phyloP scores from a whole-genome alignment of 1,140 invertebrate species.

The Heliconius eleuchia region DNA sequence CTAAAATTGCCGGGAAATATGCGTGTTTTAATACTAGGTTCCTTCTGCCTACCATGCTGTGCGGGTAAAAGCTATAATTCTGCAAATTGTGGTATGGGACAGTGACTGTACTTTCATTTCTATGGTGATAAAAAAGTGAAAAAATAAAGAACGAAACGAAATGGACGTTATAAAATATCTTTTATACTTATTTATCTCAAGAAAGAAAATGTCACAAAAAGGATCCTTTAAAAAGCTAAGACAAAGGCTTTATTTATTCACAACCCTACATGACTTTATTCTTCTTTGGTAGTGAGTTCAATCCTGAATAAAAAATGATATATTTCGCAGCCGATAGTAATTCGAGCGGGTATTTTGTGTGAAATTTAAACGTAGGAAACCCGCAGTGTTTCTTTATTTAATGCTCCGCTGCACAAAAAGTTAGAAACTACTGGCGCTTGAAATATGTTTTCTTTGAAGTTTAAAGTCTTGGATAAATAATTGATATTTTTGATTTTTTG shows the following conservation, averaged over 20 bases:
- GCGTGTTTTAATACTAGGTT: no score
- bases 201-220: neutral
- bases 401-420: neutral
- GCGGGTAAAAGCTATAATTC: no score
- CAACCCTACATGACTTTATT: neutral
- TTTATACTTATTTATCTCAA: neutral
- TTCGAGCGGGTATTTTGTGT: neutral
- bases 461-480: neutral
- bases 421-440: neutral
- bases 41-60: no score
- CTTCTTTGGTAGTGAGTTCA: neutral
- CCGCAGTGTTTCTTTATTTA: conserved; percentile 9
- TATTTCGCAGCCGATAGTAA: neutral
- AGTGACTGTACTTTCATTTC: neutral
- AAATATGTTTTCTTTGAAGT: neutral
- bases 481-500: neutral
- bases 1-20: no score
- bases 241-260: neutral
- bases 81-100: no score
- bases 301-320: conserved; percentile 1
- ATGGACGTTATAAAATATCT: neutral
- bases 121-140: neutral
- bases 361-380: neutral
- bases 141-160: neutral
- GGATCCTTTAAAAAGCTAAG: neutral